phyloP scores from a whole-genome alignment of 30 jellyfish, hydroid and myxozoan genomes.

The Hydra vulgaris region DNA sequence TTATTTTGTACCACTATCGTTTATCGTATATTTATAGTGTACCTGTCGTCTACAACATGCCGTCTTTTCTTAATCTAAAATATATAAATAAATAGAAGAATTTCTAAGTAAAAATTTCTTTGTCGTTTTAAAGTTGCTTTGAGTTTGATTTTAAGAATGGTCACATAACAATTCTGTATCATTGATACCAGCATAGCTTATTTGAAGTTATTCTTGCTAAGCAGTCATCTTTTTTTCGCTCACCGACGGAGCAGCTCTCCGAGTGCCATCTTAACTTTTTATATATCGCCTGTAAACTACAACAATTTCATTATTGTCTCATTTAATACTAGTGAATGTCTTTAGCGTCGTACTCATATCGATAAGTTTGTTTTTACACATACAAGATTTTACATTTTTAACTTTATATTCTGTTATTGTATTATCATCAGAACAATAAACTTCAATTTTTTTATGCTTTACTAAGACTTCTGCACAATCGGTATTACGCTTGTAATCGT shows the following conservation, averaged over 20 bases:
- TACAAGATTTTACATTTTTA: not conserved
- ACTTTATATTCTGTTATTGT: not conserved
- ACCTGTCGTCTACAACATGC: too few relatives aligned
- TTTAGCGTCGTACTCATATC: not conserved
- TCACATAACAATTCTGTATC: not conserved
- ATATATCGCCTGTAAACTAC: not conserved
- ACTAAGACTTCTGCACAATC: not conserved
- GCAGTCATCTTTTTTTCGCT: not conserved
- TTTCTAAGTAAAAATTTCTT: not conserved
- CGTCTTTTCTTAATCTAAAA: not conserved
- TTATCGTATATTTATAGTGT: too few relatives aligned
- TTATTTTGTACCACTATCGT: too few relatives aligned
- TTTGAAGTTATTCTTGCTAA: not conserved
- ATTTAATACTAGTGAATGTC: not conserved
- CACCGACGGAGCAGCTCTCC: not conserved
- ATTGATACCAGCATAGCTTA: not conserved
- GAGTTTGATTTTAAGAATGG: not conserved
- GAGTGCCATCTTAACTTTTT: not conserved
- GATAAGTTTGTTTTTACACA: not conserved
- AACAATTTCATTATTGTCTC: not conserved
- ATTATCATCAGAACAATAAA: not conserved
- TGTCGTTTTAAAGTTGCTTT: not conserved
- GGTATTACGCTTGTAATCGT: not conserved
- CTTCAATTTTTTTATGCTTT: not conserved
- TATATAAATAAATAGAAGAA: not conserved